Evolutionary conservation across 2,113 vertebrate species (phyloP), one percentile per base, ranked within the genome.

Genomic region (Carollia perspicillata): DNA sequence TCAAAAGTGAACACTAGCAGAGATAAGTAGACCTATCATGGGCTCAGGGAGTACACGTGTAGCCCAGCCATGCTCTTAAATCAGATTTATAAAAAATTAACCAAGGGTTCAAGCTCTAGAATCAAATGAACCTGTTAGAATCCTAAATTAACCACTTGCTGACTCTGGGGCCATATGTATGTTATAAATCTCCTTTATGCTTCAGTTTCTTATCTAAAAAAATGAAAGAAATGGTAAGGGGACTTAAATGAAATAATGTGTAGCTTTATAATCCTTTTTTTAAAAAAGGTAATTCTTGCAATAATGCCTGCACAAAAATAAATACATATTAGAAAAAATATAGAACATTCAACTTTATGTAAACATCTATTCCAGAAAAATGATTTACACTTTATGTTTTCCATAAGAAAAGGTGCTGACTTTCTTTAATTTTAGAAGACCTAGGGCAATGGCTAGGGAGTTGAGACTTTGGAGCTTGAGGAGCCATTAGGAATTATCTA

Each of bases 101-200:
- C 30, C 40, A 68, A 30, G 22, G n/a, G 6, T 6, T 1, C 11
- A 12, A 71, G 49, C 18, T 77, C 71, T 42, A 35, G n/a, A 95
- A 22, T 44, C 20, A 60, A 74, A 33, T 0, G 1, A 37, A 26
- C 30, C 51, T 81, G 44, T 95, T 26, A 44, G 37, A 89, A 90
- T 63, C 20, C 9, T 14, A 28, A 63, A 72, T 85, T 13, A 89
- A 33, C 28, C 18, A 5, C 17, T 47, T 33, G 26, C 40, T 42
- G 23, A 66, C 60, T 12, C 9, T 20, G 18, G 37, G 33, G 42
- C 6, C 10, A 11, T 8, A 10, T 0, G 0, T 9, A 16, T 6
- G 3, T 68, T 51, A 14, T 33, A 51, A 65, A 51, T 72, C 14
- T 28, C 22, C 47, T 85, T 42, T 37, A 55, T 53, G 26, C 35